phyloP scores from a whole-genome alignment of 2,797 vertebrate species.

The Orientallactaga sibirica region DNA sequence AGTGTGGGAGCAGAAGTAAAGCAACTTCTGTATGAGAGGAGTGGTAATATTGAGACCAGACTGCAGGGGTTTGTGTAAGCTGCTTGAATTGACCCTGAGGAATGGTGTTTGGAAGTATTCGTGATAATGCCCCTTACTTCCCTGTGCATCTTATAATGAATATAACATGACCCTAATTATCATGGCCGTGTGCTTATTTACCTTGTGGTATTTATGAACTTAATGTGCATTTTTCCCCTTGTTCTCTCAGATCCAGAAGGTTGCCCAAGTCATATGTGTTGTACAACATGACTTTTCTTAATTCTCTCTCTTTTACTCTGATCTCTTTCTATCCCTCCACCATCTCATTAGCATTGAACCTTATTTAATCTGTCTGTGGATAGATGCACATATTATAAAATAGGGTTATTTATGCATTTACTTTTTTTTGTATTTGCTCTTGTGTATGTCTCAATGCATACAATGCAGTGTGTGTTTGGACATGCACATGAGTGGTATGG shows the following conservation, averaged over 20 bases:
- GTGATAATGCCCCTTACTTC: not conserved
- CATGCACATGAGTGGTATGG: not conserved
- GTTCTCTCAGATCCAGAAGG: not conserved
- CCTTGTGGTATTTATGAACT: not conserved
- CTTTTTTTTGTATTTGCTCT: not conserved
- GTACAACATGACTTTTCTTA: not conserved
- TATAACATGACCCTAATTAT: not conserved
- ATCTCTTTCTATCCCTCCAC: not conserved
- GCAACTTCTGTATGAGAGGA: not conserved
- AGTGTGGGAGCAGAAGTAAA: not conserved
- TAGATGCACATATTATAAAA: not conserved
- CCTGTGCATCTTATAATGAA: not conserved
- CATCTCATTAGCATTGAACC: not conserved
- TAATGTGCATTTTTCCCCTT: not conserved
- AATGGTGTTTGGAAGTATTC: not conserved
- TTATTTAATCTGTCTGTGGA: not conserved
- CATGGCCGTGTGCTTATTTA: not conserved
- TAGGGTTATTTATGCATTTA: not conserved
- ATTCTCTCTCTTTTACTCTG: not conserved
- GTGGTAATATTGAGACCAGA: not conserved
- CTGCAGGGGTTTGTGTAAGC: fast-evolving
- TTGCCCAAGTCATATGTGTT: not conserved
- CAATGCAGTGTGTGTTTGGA: no score
- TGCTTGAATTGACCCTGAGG: not conserved
- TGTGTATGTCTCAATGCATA: not conserved